A percentile compares a stretch with the other conserved stretches of the same genome.
These are phyloP conservation scores for Melanophora roralis DNA, from an alignment of 2,888 invertebrate genomes.

Conservation along the genomic window DNA sequence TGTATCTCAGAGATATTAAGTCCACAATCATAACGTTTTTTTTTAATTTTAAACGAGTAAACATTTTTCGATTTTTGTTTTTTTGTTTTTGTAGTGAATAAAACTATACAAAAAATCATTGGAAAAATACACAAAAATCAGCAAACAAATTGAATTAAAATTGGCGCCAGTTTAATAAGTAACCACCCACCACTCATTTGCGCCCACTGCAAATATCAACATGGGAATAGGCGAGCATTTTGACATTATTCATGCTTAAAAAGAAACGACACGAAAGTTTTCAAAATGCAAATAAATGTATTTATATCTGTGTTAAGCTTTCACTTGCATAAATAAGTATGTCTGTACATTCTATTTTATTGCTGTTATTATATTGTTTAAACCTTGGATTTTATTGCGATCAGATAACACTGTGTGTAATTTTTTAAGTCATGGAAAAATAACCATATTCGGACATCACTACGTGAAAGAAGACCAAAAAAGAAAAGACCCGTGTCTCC, in stretches of 20 bases:
- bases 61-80: background rate
- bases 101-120: background rate
- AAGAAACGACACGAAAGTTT: background rate
- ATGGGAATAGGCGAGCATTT: background rate
- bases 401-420: no score
- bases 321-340: background rate
- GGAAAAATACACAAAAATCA: slow-evolving; percentile 23
- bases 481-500: no score
- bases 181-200: background rate
- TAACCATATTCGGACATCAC: no score
- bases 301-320: background rate
- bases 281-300: background rate
- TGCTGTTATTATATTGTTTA: background rate
- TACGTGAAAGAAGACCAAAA: no score
- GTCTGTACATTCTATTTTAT: no score
- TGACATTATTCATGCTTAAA: slow-evolving; percentile 9
- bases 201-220: background rate
- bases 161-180: slow-evolving; percentile 12
- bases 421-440: no score
- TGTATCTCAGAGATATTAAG: no score
- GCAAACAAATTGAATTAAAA: slow-evolving; percentile 45
- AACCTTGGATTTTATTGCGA: slow-evolving; percentile 8
- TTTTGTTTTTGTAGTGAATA: background rate
- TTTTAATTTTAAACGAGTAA: no score
- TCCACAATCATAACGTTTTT: slow-evolving; percentile 28